Percentiles rank a stretch among this genome's conserved stretches.
Evolutionary conservation across 2,888 invertebrate genomes (phyloP).

Genomic region (Hyppa rectilinea): DNA sequence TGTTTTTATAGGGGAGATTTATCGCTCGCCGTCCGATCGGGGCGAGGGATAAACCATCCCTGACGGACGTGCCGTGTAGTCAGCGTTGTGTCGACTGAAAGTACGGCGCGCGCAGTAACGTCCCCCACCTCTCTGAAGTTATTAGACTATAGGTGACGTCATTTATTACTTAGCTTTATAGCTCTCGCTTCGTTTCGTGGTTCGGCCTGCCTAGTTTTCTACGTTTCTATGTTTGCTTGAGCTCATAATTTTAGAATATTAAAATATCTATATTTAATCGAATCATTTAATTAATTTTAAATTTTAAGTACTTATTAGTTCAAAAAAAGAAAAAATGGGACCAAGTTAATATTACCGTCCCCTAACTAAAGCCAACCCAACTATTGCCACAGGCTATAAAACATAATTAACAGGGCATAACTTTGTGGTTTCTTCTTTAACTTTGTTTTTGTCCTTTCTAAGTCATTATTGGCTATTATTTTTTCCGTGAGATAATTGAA

Average conservation of each 20-base stretch:
- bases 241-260: background rate
- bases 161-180: constrained; percentile 40
- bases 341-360: background rate
- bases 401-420: background rate
- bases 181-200: constrained; percentile 5
- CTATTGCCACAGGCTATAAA: background rate
- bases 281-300: background rate
- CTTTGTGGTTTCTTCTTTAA: background rate
- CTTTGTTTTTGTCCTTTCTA: background rate
- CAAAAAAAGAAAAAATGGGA: background rate
- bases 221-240: background rate
- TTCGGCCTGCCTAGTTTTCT: background rate
- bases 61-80: no score
- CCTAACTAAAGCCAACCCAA: background rate
- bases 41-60: no score
- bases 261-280: background rate
- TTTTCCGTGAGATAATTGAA: constrained; percentile 1
- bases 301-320: background rate
- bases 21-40: no score
- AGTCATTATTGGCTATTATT: background rate
- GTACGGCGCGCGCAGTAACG: no score
- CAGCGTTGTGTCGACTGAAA: no score
- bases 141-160: no score
- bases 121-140: no score
- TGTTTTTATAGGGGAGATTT: no score